Evolutionary conservation across 2,113 vertebrate genomes (phyloP).

Genomic region (Triplophysa dalaica): DNA sequence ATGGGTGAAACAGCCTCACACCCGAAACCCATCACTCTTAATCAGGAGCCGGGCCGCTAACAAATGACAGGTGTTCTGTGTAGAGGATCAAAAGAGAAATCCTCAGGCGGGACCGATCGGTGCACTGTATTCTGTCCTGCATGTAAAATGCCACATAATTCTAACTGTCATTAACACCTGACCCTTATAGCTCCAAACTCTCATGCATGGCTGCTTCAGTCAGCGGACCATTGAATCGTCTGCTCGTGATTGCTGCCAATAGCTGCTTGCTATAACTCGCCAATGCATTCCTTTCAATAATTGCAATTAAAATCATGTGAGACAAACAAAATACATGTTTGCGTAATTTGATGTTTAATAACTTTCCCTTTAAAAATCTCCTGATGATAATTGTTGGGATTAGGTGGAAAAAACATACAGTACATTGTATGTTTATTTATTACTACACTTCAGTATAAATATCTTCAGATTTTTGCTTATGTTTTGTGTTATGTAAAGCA

Average conservation of each 20-base stretch:
- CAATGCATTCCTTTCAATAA: not conserved
- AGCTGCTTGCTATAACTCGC: not conserved
- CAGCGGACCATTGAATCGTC: conserved; percentile 16
- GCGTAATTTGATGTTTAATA: not conserved
- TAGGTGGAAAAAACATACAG: too few relatives aligned
- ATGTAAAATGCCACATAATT: conserved; percentile 59
- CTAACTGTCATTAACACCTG: conserved; percentile 62
- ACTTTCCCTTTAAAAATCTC: not conserved
- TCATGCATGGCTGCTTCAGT: conserved; percentile 9
- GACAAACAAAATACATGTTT: conserved; percentile 3
- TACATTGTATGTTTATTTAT: too few relatives aligned
- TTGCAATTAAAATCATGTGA: conserved; percentile 23
- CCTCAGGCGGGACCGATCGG: conserved; percentile 51
- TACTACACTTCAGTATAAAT: too few relatives aligned
- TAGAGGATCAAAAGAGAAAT: conserved; percentile 66
- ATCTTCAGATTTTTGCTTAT: too few relatives aligned
- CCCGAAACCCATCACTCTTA: conserved; percentile 75
- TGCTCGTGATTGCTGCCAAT: not conserved
- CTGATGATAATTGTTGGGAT: too few relatives aligned
- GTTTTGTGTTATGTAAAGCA: too few relatives aligned
- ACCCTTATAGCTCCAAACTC: conserved; percentile 54
- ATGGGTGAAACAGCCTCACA: conserved; percentile 65
- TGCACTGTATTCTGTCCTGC: conserved; percentile 42
- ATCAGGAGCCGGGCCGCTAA: conserved; percentile 67
- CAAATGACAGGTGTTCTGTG: conserved; percentile 66